Evolutionary conservation across 2,113 vertebrate genomes (phyloP).

Genomic region (Meles meles): DNA sequence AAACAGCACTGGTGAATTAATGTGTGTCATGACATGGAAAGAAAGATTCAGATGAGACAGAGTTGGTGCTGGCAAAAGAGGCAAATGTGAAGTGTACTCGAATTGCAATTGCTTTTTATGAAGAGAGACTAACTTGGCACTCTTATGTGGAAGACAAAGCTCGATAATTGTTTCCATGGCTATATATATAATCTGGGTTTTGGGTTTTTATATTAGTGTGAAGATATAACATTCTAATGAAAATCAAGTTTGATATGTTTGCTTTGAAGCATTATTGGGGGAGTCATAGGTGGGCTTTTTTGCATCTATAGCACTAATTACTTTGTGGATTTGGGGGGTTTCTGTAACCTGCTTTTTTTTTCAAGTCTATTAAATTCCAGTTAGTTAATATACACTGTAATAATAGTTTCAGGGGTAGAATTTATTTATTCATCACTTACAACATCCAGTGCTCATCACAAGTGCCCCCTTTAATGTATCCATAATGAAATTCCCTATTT

Average conservation of each 20-base stretch:
- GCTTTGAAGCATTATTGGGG: neutral
- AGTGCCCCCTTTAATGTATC: no score
- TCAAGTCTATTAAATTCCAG: neutral
- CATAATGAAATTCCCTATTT: no score
- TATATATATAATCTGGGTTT: neutral
- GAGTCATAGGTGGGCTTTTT: neutral
- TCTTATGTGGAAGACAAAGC: neutral
- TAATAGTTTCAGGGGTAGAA: neutral
- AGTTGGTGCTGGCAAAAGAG: neutral
- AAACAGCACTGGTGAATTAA: neutral
- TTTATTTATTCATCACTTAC: no score
- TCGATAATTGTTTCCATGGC: neutral
- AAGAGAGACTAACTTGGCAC: neutral
- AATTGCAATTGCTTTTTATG: neutral
- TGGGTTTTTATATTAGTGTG: neutral
- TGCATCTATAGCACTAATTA: neutral
- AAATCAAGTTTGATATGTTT: neutral
- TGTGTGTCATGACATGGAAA: neutral
- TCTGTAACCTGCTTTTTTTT: neutral
- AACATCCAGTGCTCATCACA: no score
- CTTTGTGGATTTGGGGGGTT: neutral
- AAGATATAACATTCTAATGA: neutral
- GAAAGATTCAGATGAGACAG: neutral
- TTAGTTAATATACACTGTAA: neutral
- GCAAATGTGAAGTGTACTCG: neutral